A percentile compares a stretch with the other conserved stretches of the same genome.
Evolutionary conservation across 2,113 vertebrate species (phyloP).

Genomic region (Pygoscelis antarcticus): DNA sequence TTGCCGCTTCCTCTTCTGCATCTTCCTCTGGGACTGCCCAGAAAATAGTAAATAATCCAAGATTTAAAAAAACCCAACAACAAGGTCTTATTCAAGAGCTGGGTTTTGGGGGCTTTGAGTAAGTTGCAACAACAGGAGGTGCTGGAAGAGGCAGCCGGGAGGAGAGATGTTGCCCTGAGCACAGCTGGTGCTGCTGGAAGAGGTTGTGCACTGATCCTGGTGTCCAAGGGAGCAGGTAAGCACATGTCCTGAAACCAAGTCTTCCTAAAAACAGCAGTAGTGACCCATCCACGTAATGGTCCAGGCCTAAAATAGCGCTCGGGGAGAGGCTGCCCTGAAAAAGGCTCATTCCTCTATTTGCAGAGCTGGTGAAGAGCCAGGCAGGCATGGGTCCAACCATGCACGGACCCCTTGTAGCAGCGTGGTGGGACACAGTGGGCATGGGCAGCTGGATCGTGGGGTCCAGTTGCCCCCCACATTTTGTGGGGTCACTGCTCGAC

Average conservation of each 20-base stretch:
- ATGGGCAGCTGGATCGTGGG: not conserved
- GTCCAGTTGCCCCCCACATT: not conserved
- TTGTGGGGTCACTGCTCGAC: not conserved
- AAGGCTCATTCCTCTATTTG: not conserved
- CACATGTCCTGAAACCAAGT: not conserved
- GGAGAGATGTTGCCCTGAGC: not conserved
- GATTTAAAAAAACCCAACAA: too few species aligned
- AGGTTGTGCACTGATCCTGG: not conserved
- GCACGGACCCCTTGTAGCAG: not conserved
- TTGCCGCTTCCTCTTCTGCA: not conserved
- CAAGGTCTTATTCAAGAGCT: not conserved
- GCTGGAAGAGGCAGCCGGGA: not conserved
- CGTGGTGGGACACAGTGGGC: fast-evolving
- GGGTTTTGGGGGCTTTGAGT: not conserved
- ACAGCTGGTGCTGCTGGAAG: not conserved
- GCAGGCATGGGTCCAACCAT: fast-evolving
- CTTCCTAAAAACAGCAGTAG: not conserved
- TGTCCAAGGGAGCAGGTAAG: not conserved
- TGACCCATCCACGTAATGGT: fast-evolving
- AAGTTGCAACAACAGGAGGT: not conserved
- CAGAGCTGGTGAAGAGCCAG: not conserved
- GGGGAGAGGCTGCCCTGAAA: not conserved
- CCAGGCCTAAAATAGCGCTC: not conserved
- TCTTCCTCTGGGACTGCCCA: not conserved
- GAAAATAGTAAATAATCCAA: not conserved